Base-by-base conservation (phyloP, 2,113 vertebrate genomes). In the Megatriorchis doriae region DNA sequence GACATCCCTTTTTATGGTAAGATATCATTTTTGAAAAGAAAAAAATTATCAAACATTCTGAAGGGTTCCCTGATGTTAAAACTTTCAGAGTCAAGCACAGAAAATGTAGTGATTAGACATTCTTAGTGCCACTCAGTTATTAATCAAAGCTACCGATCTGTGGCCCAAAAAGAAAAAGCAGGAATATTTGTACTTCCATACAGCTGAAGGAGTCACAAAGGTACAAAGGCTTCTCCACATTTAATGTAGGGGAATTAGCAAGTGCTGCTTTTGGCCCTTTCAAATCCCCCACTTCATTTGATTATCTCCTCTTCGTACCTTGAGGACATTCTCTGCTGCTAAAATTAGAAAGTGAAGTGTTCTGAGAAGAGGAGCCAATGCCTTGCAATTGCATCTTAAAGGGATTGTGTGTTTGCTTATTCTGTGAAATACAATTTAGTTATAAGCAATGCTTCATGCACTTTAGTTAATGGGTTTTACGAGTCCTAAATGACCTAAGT, bases 391-490 rank as follows among this genome's bases (percentile, higher is more conserved):
- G 34, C 47, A n/a, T 47, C n/a, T 72, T 73, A 42, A 81, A 90
- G 26, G 58, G 31, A 55, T 8, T 27, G 16, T 36, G 23, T 91
- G 50, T 87, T 96, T 94, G 63, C 85, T 96, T 86, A 70, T 71
- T 90, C 40, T 31, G 32, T 95, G 88, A 92, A 94, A 91, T 58
- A 63, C 32, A 84, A n/a, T 81, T 75, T 75, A 27, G 62, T 81
- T 72, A 74, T 55, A 62, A 56, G 18, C 19, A 72, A 43, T 43
- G 17, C 38, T 75, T 85, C 9, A 7, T 85, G 63, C 72, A 93
- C 45, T 96, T 93, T 56, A 71, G 31, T 91, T 96, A 96, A 91
- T 86, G 34, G 17, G 18, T 85, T 93, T 89, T 85, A 84, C 75
- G 62, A 95, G 48, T 94, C 42, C 62, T 80, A 56, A 87, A 90